Evolutionary conservation across 92 coral and sea anemone species (phyloP).

Genomic region (Micromussa lordhowensis): DNA sequence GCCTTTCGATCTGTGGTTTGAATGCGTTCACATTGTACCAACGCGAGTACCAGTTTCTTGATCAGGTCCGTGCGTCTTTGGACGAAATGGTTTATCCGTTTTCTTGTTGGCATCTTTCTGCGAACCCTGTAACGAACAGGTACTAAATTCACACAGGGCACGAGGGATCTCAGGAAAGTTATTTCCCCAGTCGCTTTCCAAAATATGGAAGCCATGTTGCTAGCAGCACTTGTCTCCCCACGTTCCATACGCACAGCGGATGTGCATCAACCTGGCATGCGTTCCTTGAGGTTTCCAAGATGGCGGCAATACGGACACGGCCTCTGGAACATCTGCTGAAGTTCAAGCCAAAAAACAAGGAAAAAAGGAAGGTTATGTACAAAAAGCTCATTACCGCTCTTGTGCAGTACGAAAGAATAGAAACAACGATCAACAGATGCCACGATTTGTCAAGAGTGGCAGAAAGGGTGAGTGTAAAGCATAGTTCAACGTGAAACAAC

Average conservation of each 20-base stretch:
- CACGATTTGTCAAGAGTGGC: slow-evolving; percentile 98
- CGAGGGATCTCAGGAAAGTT: slow-evolving; percentile 34
- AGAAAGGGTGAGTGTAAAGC: slow-evolving; percentile 76
- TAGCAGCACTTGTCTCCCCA: not conserved
- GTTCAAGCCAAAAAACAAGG: slow-evolving; percentile 87
- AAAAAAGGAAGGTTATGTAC: slow-evolving; percentile 84
- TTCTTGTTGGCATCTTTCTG: slow-evolving; percentile 86
- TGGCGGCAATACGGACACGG: slow-evolving; percentile 96
- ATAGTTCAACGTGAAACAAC: too few species aligned
- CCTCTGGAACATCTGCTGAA: slow-evolving; percentile 88
- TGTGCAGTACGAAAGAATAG: slow-evolving; percentile 96
- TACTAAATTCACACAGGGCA: slow-evolving; percentile 63
- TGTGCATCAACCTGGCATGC: not conserved
- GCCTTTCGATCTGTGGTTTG: slow-evolving; percentile 97
- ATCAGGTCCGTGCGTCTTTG: slow-evolving; percentile 91
- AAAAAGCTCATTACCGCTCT: slow-evolving; percentile 94
- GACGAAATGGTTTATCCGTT: slow-evolving; percentile 81
- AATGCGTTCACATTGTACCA: slow-evolving; percentile 90
- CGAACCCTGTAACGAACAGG: slow-evolving; percentile 84
- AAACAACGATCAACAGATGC: slow-evolving; percentile 93
- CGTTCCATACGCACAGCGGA: slow-evolving; percentile 48
- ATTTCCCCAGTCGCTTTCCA: slow-evolving; percentile 18
- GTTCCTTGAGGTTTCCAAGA: slow-evolving; percentile 1
- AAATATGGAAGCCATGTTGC: slow-evolving; percentile 78
- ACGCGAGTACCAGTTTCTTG: slow-evolving; percentile 81